Conservation (phyloP, 2,797 vertebrate species). For the Enteromius mattozi region DNA sequence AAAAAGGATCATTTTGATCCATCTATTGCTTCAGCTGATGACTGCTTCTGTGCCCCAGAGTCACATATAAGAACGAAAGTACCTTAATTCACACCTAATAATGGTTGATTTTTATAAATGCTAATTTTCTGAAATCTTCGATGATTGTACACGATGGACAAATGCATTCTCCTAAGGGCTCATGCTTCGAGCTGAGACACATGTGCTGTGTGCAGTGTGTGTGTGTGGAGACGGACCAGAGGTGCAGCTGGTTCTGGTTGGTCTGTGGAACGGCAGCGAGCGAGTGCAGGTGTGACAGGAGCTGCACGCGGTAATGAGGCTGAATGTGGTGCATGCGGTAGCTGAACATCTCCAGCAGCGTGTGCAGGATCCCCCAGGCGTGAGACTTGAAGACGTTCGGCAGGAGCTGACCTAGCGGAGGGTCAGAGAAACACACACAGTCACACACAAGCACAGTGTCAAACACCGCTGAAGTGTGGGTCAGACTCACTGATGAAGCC, state of each 20-base stretch:
- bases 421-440: not conserved
- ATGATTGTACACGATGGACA: not conserved
- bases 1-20: too few relatives aligned
- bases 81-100: too few relatives aligned
- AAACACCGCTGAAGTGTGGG: not conserved
- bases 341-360: conserved; percentile 98
- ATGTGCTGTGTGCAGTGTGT: not conserved
- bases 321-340: conserved; percentile 99
- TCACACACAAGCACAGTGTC: not conserved
- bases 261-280: conserved; percentile 95
- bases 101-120: too few relatives aligned
- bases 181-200: not conserved
- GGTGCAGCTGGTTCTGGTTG: conserved; percentile 98
- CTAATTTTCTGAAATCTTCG: not conserved
- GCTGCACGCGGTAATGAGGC: conserved; percentile 96
- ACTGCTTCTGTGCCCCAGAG: too few relatives aligned
- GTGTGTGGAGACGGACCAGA: conserved; percentile 82
- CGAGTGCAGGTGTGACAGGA: conserved; percentile 96
- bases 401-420: conserved; percentile 87
- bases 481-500: conserved; percentile 95
- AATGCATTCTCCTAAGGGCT: not conserved
- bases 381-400: conserved; percentile 98
- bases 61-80: too few relatives aligned
- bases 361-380: conserved; percentile 97
- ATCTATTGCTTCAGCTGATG: too few relatives aligned